phyloP scores from a whole-genome alignment of 35 echinoderm and acorn worm genomes.

The Apostichopus californicus region DNA sequence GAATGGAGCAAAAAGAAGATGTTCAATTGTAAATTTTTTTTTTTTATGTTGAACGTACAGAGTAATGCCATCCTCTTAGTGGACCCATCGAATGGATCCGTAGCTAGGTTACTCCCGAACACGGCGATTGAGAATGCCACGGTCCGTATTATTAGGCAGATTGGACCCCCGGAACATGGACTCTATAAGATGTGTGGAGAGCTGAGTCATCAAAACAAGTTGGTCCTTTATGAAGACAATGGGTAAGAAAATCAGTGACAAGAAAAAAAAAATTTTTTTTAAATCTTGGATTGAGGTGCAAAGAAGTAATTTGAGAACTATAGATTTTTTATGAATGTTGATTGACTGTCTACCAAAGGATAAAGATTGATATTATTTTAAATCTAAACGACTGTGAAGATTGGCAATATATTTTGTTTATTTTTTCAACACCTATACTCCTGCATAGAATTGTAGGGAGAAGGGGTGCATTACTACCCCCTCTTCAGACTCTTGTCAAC shows the following conservation, averaged over 20 bases:
- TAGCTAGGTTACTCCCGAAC: constrained; percentile 65
- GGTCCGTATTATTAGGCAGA: constrained; percentile 66
- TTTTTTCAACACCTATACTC: no score
- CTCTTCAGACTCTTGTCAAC: no score
- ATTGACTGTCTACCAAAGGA: no score
- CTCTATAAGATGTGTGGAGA: constrained; percentile 91
- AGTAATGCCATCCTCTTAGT: constrained; percentile 75
- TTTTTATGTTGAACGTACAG: constrained; percentile 24
- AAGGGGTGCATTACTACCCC: no score
- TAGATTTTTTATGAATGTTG: no score
- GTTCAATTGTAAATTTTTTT: neutral
- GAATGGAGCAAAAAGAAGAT: neutral
- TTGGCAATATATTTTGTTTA: no score
- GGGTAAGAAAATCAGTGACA: constrained; percentile 54
- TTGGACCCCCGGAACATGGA: constrained; percentile 59
- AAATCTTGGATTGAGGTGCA: no score
- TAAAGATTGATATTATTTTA: no score
- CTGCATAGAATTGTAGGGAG: no score
- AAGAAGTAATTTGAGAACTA: no score
- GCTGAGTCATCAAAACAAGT: constrained; percentile 77
- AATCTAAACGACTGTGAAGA: no score
- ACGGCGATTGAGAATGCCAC: constrained; percentile 75
- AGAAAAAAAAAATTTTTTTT: no score
- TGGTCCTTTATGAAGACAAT: constrained; percentile 80
- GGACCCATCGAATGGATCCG: constrained; percentile 60